phyloP scores from a whole-genome alignment of 2,888 invertebrate species.

The Dinocampus coccinellae region DNA sequence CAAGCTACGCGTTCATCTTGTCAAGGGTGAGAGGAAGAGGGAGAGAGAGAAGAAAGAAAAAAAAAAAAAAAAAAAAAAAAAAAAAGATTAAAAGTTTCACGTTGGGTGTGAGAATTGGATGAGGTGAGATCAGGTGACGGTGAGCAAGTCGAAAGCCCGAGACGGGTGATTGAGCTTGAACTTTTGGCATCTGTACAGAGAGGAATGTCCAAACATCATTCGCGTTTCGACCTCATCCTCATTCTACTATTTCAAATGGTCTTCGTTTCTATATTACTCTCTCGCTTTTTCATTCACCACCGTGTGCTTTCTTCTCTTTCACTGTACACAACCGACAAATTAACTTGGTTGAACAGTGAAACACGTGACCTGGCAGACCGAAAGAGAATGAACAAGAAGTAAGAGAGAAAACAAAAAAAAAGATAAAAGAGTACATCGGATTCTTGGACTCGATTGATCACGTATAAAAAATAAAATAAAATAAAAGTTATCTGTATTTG shows the following conservation, averaged over 20 bases:
- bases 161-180: conserved; percentile 41
- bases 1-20: conserved; percentile 22
- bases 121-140: conserved; percentile 28
- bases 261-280: background rate
- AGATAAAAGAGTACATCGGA: background rate
- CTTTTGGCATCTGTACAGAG: conserved; percentile 37
- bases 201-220: conserved; percentile 23
- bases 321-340: conserved; percentile 34
- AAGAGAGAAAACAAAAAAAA: background rate
- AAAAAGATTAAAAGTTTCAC: conserved; percentile 25
- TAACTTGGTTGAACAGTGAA: conserved; percentile 42
- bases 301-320: background rate
- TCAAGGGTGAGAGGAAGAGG: background rate
- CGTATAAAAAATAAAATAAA: background rate
- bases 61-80: too few species aligned
- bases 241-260: conserved; percentile 8
- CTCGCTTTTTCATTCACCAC: background rate
- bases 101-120: conserved; percentile 15
- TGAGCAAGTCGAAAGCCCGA: conserved; percentile 28
- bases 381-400: conserved; percentile 3
- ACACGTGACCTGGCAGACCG: conserved; percentile 42
- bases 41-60: too few species aligned
- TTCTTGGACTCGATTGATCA: conserved; percentile 39
- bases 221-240: background rate
- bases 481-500: background rate